A percentile compares a stretch with the other conserved stretches of the same genome.
Evolutionary conservation across 2,113 vertebrate species (phyloP).

Genomic region (Vanacampus margaritifer): DNA sequence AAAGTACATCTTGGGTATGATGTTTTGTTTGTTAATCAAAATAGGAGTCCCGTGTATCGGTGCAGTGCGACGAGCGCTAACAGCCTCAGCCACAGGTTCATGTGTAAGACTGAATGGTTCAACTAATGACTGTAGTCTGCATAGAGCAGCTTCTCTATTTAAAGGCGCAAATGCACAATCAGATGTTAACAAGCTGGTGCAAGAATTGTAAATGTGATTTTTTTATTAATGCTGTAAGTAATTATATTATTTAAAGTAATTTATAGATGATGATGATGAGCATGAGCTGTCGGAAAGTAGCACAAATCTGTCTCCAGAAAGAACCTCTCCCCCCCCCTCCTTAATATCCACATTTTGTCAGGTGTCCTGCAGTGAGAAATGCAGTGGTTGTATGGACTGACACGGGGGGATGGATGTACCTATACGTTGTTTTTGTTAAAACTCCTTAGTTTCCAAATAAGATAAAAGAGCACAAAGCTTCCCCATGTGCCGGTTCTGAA

Average conservation of each 20-base stretch:
- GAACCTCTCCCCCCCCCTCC: too few relatives aligned
- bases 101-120: neutral
- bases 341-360: too few relatives aligned
- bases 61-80: neutral
- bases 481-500: slow-evolving; percentile 46
- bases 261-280: slow-evolving; percentile 65
- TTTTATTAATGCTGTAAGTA: slow-evolving; percentile 66
- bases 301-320: slow-evolving; percentile 43
- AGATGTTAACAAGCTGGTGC: slow-evolving; percentile 24
- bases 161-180: slow-evolving; percentile 59
- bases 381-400: neutral
- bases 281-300: slow-evolving; percentile 63
- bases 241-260: slow-evolving; percentile 77
- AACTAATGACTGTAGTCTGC: slow-evolving; percentile 8
- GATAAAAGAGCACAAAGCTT: slow-evolving; percentile 45
- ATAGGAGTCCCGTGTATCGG: neutral
- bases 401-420: slow-evolving; percentile 35
- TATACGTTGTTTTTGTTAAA: neutral
- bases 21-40: neutral
- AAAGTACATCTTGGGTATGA: neutral
- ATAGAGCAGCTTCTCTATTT: slow-evolving; percentile 14
- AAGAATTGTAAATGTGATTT: slow-evolving; percentile 65
- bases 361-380: neutral
- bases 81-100: neutral
- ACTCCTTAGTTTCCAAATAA: slow-evolving; percentile 24